A percentile compares a stretch with the other conserved stretches of the same genome.
phyloP scores from a whole-genome alignment of 2,888 invertebrate species.

The Hirtodrosophila duncani region DNA sequence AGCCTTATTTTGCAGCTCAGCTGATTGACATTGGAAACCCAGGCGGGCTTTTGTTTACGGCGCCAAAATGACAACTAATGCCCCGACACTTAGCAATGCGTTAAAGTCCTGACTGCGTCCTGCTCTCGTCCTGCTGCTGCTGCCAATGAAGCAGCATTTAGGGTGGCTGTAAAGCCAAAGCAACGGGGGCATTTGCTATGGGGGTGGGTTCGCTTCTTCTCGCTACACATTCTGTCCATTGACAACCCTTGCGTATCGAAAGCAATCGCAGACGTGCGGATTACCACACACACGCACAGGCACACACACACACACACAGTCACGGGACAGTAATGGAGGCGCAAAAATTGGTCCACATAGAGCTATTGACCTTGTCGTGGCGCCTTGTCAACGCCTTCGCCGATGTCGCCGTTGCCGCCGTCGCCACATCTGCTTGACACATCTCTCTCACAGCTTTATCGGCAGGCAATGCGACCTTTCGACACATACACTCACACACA shows the following conservation, averaged over 20 bases:
- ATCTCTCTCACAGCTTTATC: no score
- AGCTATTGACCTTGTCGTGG: slow-evolving; percentile 54
- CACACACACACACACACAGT: not conserved
- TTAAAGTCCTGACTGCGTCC: no score
- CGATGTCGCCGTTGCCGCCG: not conserved
- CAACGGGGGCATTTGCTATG: not conserved
- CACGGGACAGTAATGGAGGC: not conserved
- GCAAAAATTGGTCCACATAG: slow-evolving; percentile 45
- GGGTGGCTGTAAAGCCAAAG: not conserved
- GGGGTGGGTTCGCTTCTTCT: slow-evolving; percentile 16
- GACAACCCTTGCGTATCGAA: slow-evolving; percentile 57
- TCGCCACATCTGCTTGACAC: no score
- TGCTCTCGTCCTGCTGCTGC: no score
- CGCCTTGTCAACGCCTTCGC: slow-evolving; percentile 46
- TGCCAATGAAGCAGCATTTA: slow-evolving; percentile 3
- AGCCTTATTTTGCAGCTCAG: not conserved
- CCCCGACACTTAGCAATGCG: slow-evolving; percentile 41
- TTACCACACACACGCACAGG: slow-evolving; percentile 40
- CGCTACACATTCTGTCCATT: not conserved
- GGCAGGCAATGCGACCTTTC: no score
- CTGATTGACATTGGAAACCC: not conserved
- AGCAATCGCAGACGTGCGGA: slow-evolving; percentile 52
- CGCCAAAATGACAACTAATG: slow-evolving; percentile 49
- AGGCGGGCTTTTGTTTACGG: slow-evolving; percentile 8
- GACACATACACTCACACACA: no score